phyloP scores from a whole-genome alignment of 2,113 vertebrate genomes.

The Anarrhichthys ocellatus region DNA sequence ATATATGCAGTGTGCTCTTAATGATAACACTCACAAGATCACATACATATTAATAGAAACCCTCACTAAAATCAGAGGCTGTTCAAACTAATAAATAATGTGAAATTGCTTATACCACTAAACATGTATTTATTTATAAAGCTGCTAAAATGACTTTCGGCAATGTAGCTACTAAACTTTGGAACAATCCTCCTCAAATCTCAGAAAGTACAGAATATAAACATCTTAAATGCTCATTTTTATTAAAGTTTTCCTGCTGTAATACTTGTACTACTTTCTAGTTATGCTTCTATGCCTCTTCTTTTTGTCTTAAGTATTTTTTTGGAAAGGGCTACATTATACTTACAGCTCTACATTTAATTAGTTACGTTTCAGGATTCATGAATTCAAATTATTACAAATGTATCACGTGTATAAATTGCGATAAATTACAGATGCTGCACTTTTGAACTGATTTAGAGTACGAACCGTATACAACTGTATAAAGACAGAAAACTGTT shows the following conservation, averaged over 20 bases:
- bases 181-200: neutral
- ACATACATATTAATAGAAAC: constrained; percentile 23
- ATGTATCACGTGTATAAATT: neutral
- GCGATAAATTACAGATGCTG: neutral
- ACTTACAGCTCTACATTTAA: neutral
- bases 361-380: neutral
- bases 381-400: neutral
- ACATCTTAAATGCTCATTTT: neutral
- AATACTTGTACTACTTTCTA: neutral
- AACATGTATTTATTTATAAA: neutral
- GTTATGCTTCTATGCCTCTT: neutral
- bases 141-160: neutral
- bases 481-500: neutral
- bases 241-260: neutral
- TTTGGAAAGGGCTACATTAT: neutral
- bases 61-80: neutral
- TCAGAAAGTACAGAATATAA: neutral
- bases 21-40: constrained; percentile 9
- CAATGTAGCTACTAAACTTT: neutral
- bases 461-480: neutral
- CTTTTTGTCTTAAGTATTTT: neutral
- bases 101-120: neutral
- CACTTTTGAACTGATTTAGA: neutral
- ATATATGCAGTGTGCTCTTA: constrained; percentile 37
- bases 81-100: constrained; percentile 1